A percentile compares a stretch with the other conserved stretches of the same genome.
phyloP scores from a whole-genome alignment of 2,888 invertebrate species.

The Athrips mouffetella region DNA sequence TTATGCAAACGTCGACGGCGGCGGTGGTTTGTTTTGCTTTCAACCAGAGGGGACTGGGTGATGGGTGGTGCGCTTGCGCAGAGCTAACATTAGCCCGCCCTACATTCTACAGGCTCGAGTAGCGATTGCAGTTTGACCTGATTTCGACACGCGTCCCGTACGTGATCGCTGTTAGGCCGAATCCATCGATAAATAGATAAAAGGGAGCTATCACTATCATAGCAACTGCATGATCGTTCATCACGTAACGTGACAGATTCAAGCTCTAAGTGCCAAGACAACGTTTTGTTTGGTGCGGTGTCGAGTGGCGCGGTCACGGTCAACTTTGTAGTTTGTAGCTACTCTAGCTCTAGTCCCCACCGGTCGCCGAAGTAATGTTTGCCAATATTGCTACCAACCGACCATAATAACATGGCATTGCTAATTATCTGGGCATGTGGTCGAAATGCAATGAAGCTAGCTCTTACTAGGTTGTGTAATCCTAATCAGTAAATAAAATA shows the following conservation, averaged over 20 bases:
- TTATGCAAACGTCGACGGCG: slow-evolving; percentile 33
- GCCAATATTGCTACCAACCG: slow-evolving; percentile 20
- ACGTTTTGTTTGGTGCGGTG: slow-evolving; percentile 10
- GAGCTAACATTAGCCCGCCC: slow-evolving; percentile 69
- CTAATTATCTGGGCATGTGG: background rate
- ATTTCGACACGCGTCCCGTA: slow-evolving; percentile 52
- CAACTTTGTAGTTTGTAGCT: slow-evolving; percentile 17
- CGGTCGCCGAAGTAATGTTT: slow-evolving; percentile 20
- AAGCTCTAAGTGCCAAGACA: background rate
- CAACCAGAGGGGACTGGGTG: slow-evolving; percentile 49
- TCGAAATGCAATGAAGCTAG: background rate
- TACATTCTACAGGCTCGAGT: slow-evolving; percentile 62
- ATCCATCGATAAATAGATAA: slow-evolving; percentile 12
- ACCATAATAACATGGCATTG: background rate
- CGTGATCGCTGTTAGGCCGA: slow-evolving; percentile 30
- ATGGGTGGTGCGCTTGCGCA: slow-evolving; percentile 45
- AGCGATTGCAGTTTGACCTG: slow-evolving; percentile 59
- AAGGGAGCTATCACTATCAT: background rate
- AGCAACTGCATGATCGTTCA: background rate
- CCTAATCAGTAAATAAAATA: background rate
- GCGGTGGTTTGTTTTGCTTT: slow-evolving; percentile 41
- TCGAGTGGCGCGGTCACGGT: slow-evolving; percentile 23
- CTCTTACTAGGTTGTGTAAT: background rate
- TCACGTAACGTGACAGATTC: background rate
- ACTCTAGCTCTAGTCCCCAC: slow-evolving; percentile 12